Evolutionary conservation across 2,113 vertebrate species (phyloP).

Genomic region (Tetrao urogallus): DNA sequence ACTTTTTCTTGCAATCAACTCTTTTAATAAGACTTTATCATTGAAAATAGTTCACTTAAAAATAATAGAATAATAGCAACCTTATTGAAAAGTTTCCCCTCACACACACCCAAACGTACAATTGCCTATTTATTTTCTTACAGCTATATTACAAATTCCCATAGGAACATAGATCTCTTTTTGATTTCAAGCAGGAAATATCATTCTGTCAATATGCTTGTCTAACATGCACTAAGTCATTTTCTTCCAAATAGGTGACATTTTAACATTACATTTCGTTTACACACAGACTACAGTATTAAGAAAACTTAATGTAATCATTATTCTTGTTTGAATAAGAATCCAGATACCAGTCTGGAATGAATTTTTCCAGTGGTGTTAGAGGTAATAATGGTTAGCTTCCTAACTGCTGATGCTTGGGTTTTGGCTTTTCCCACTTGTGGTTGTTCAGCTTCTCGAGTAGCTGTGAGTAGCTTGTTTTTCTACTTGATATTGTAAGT

Average conservation of each 20-base stretch:
- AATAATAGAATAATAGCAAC: constrained; percentile 31
- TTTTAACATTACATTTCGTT: constrained; percentile 58
- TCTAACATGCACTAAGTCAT: constrained; percentile 40
- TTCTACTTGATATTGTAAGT: constrained; percentile 10
- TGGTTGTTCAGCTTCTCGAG: neutral
- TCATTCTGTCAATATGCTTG: constrained; percentile 60
- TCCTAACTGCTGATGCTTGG: constrained; percentile 37
- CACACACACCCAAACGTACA: neutral
- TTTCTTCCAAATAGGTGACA: constrained; percentile 60
- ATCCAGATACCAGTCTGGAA: constrained; percentile 63
- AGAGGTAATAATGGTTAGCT: constrained; percentile 43
- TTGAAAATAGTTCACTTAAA: constrained; percentile 16
- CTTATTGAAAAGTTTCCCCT: neutral
- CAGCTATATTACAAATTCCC: constrained; percentile 50
- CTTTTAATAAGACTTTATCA: constrained; percentile 38
- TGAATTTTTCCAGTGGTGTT: constrained; percentile 47
- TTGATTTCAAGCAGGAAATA: constrained; percentile 72
- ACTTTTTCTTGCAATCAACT: constrained; percentile 31
- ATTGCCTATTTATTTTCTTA: constrained; percentile 67
- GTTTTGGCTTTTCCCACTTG: constrained; percentile 35
- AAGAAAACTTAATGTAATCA: constrained; percentile 50
- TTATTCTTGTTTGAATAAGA: constrained; percentile 63
- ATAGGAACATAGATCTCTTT: constrained; percentile 44
- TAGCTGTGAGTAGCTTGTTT: constrained; percentile 12
- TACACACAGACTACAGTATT: constrained; percentile 61